Evolutionary conservation across 2,113 vertebrate genomes (phyloP).

Genomic region (Gorilla gorilla): DNA sequence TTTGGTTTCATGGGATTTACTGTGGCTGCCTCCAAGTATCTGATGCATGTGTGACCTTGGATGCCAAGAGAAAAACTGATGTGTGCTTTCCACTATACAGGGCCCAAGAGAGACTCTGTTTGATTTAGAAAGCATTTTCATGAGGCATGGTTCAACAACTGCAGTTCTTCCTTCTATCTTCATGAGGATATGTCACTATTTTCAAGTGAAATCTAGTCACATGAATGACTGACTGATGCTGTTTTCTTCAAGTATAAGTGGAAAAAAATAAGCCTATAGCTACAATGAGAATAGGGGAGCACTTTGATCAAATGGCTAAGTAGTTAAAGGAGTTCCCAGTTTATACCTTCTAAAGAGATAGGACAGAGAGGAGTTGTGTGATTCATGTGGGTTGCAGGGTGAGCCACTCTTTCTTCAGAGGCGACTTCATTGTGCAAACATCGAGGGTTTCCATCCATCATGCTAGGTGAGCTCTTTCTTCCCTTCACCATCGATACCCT

Average conservation of each 20-base stretch:
- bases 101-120: background rate
- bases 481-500: background rate
- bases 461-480: background rate
- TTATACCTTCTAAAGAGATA: background rate
- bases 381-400: background rate
- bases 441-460: background rate
- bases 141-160: background rate
- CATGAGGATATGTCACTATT: background rate
- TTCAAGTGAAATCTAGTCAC: background rate
- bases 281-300: background rate
- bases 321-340: background rate
- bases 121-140: conserved; percentile 40
- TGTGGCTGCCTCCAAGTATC: background rate
- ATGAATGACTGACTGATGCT: background rate
- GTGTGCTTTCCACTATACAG: background rate
- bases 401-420: background rate
- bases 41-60: background rate
- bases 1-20: background rate
- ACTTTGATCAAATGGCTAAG: background rate
- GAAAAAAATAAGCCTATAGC: background rate
- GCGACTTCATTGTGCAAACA: background rate
- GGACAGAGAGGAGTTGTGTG: background rate
- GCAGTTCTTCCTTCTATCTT: background rate
- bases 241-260: background rate
- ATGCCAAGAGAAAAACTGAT: background rate